Base-by-base conservation (phyloP, 2,113 vertebrate genomes). In the Acrocephalus kingi region DNA sequence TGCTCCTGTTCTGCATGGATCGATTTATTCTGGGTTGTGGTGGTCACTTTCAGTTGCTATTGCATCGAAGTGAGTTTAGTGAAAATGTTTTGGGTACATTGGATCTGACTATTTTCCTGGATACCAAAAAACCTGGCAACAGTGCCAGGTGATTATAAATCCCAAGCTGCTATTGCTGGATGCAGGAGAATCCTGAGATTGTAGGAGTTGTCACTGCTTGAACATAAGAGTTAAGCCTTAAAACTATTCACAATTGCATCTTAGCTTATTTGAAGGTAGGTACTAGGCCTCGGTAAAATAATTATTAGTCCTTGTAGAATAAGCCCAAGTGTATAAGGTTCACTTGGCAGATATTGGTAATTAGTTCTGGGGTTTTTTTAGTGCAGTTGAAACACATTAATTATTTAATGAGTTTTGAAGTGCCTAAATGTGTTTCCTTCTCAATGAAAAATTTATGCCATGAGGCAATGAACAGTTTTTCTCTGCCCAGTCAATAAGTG, bases 391-490 rank as follows among this genome's bases (percentile, higher is more conserved):
- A 96, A 91, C 72, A 35, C 4, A 2, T 73, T 80, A 90, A 89
- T 94, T 94, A 92, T 89, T 89, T 97, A 95, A 95, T 93, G 63
- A 92, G 18, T 67, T 96, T 87, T 90, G 39, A 90, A 95, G 62
- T 86, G 49, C 28, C 58, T 72, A 92, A 77, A 30, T 76, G 28
- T 73, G 23, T 76, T 87, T 68, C 35, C 19, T 73, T 49, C 48
- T 94, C 41, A 85, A 52, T 78, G 33, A 95, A 93, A 93, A 93
- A 93, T 49, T 81, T 33, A 73, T 79, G 46, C 21, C 69, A 73
- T 56, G 64, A 17, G 8, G 11, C 66, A 90, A 63, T 71, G 27
- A 82, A 62, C 13, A 58, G 75, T 66, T 93, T 92, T 61, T 73
- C 62, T 72, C 56, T 90, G 35, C 59, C 35, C 19, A 33, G 31